A percentile compares a stretch with the other conserved stretches of the same genome.
phyloP scores from a whole-genome alignment of 2,113 vertebrate genomes.

The Megatriorchis doriae region DNA sequence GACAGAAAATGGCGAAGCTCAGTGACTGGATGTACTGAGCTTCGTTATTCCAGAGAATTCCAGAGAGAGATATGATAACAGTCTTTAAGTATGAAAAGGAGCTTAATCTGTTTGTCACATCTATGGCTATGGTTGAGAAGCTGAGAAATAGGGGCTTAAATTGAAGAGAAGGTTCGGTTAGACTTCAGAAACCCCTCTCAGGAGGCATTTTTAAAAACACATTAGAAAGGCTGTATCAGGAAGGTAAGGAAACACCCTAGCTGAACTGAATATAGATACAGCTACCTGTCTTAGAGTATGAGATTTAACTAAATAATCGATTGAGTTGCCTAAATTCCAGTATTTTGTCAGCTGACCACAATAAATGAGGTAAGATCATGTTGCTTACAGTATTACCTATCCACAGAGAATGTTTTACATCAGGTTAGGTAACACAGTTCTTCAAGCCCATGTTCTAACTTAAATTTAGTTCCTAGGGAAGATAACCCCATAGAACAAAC shows the following conservation, averaged over 20 bases:
- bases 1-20: neutral
- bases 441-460: neutral
- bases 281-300: neutral
- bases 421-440: neutral
- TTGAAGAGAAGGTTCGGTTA: neutral
- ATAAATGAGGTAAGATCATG: neutral
- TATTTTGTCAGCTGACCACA: neutral
- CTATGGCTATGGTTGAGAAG: neutral
- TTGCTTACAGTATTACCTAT: neutral
- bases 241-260: neutral
- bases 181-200: neutral
- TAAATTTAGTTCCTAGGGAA: neutral
- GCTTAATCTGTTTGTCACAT: neutral
- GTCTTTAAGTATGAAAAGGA: neutral
- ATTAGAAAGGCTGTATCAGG: neutral
- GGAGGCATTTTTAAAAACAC: neutral
- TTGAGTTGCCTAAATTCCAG: neutral
- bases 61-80: neutral
- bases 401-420: neutral
- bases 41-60: neutral
- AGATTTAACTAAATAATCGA: neutral
- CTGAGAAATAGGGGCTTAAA: neutral
- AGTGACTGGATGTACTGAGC: neutral
- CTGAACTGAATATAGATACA: neutral
- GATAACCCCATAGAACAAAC: neutral